phyloP scores from a whole-genome alignment of 92 coral and sea anemone genomes.

The Heliopora coerulea region DNA sequence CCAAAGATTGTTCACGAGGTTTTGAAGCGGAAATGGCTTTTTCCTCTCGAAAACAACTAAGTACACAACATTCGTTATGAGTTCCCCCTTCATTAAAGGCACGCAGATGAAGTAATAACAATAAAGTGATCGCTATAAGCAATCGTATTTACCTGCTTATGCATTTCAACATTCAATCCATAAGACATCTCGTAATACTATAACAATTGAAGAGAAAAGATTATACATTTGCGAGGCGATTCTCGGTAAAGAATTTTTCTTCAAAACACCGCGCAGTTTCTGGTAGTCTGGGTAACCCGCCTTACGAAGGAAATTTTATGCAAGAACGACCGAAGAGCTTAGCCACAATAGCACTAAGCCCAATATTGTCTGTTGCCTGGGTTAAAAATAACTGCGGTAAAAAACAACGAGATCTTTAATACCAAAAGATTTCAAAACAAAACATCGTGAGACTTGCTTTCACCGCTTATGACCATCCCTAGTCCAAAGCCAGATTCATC shows the following conservation, averaged over 20 bases:
- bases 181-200: conserved; percentile 99
- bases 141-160: conserved; percentile 81
- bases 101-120: conserved; percentile 32
- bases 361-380: conserved; percentile 4
- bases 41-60: conserved; percentile 40
- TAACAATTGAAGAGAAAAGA: conserved; percentile 43
- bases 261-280: background rate
- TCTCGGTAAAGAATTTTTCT: background rate
- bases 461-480: too few relatives aligned
- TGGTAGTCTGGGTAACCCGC: background rate
- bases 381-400: conserved; percentile 40
- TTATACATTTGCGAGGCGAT: background rate
- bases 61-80: conserved; percentile 15
- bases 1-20: background rate
- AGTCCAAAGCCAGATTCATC: background rate
- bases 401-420: conserved; percentile 27
- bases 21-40: conserved; percentile 37
- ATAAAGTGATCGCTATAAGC: conserved; percentile 24
- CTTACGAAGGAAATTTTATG: conserved; percentile 2
- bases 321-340: background rate
- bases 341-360: conserved; percentile 20
- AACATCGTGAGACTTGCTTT: background rate
- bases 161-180: conserved; percentile 99
- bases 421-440: conserved; percentile 35
- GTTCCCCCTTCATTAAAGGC: conserved; percentile 12